Evolutionary conservation across 1,140 invertebrate species (phyloP), one percentile per base, ranked within the genome.

Genomic region (Sitophilus oryzae): DNA sequence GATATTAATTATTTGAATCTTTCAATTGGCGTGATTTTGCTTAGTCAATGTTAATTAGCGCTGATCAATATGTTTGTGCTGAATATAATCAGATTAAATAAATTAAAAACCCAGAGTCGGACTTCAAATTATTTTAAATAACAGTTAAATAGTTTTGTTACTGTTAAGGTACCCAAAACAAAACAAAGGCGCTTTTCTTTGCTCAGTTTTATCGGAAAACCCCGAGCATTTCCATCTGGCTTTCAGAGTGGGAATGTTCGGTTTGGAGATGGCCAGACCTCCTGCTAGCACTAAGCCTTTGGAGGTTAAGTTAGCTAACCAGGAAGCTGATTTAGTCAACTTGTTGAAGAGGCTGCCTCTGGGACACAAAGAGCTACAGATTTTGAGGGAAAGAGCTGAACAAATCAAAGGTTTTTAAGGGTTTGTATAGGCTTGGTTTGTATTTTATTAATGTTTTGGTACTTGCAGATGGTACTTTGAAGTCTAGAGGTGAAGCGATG

Each of bases 221-320:
- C 79, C 83, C n/a, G 90, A 96, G 60, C 86, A 95, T 72, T 88
- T 86, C 66, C 89, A 95, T 72, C 75, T 98, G 37, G 93, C 93
- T 3, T 98, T 98, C 23, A 51, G 59, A n/a, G 89, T 97, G 30
- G 94, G 93, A 37, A 78, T 98, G 59, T 96, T 93, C 74, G 95
- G 93, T 0, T 72, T 98, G 36, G 93, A 98, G 75, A 88, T 98
- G 86, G 86, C 91, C 0, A 77, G 89, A 37, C 92, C 93, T n/a
- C 94, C 95, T 16, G 95, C 96, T 0, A 93, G 91, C 56, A 96
- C 93, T 0, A 98, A 98, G 76, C 90, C 93, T 1, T 73, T 97
- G 30, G 93, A 96, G 77, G 93, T 96, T 62, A 84, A 84, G 69
- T 63, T 98, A 42, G 91, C 92, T 37, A 93, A 98, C 73, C 94